Evolutionary conservation across 2,888 invertebrate genomes (phyloP), one percentile per base, ranked within the genome.

Genomic region (Erynnis tages): DNA sequence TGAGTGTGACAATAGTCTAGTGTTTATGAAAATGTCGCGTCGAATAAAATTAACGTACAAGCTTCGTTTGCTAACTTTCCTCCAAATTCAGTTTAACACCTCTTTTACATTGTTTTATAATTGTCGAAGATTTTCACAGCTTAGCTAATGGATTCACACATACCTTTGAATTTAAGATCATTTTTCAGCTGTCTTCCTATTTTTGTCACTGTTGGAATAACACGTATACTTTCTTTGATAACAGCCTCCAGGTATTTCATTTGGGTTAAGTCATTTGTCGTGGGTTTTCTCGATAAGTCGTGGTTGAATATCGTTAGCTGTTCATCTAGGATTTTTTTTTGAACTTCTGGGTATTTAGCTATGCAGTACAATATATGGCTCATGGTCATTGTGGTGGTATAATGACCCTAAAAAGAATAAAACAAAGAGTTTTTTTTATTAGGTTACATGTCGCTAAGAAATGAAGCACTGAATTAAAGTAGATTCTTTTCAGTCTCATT

Each of bases 221-320:
- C 54, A 1, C 73, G 57, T 17, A 72, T 65, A 35, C 65, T 67
- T 50, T 73, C 73, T 47, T 73, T 73, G 11, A 72, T 69, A 8
- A 67, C 66, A 1, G 67, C 68, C 50, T 73, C 72, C 0, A 73
- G 62, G 50, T 72, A 73, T 48, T 71, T 72, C 72, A 73, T 73
- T 50, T 72, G 59, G 16, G 56, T 63, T 19, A 73, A 53, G 23
- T 73, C 67, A 16, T 64, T 54, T 37, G 55, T 61, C 4, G 64
- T 68, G 3, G 69, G 62, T 37, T 56, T 63, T 37, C 58, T 65
- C 4, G 47, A 34, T 1, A 64, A 57, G 30, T 72, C 60, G 1
- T 60, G 53, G 6, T 63, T 59, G 23, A 67, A 67, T 32, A 73
- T 62, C 2, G 59, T 53, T 8, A 48, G 45, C 54, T 72, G 71